These are phyloP conservation scores for Pollenia angustigena DNA, from an alignment of 2,888 invertebrate species.

Conservation along the genomic window DNA sequence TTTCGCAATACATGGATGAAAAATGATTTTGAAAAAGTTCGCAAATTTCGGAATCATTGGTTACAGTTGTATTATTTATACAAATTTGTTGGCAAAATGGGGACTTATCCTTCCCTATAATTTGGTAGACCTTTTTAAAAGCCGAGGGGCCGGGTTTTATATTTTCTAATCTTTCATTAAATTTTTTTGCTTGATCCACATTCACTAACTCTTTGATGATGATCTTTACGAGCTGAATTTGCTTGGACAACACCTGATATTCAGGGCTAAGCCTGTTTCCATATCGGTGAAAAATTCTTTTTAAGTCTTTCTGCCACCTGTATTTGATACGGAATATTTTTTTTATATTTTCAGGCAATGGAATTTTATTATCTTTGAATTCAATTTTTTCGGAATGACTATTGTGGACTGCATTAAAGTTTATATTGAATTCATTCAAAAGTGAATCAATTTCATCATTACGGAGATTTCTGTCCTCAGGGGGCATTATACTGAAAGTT, in stretches of 20 bases:
- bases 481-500: background rate
- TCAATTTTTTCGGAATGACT: background rate
- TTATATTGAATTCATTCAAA: background rate
- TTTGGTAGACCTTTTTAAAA: background rate
- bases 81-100: background rate
- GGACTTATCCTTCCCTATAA: background rate
- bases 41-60: background rate
- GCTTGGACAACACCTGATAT: slow-evolving; percentile 10
- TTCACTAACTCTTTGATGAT: background rate
- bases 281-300: no score
- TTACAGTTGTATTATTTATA: background rate
- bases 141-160: slow-evolving; percentile 19
- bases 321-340: background rate
- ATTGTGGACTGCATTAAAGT: background rate
- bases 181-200: background rate
- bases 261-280: slow-evolving; percentile 12
- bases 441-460: background rate
- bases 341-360: background rate
- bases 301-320: no score
- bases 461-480: no score
- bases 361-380: background rate
- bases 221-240: slow-evolving; percentile 22
- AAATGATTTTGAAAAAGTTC: background rate
- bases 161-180: background rate
- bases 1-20: background rate